Evolutionary conservation across 2,113 vertebrate species (phyloP).

Genomic region (Leptosomus discolor): DNA sequence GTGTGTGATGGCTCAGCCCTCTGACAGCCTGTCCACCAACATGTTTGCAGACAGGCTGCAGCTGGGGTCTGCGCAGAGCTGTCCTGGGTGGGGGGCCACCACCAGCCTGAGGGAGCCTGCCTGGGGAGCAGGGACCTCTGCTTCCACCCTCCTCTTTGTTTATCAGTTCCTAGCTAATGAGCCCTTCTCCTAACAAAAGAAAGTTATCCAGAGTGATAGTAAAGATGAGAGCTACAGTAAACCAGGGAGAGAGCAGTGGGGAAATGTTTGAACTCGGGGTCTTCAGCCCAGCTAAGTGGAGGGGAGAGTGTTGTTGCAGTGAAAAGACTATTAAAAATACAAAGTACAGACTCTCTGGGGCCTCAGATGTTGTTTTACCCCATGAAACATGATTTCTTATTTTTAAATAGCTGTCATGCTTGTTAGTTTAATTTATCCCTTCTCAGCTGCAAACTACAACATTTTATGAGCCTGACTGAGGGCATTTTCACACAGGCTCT

Average conservation of each 20-base stretch:
- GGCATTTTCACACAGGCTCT: conserved; percentile 24
- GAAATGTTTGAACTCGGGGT: conserved; percentile 45
- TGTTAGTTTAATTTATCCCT: conserved; percentile 68
- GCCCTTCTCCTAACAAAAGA: neutral
- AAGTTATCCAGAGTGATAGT: conserved; percentile 26
- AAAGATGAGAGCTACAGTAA: conserved; percentile 48
- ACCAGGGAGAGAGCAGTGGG: neutral
- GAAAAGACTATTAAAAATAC: conserved; percentile 55
- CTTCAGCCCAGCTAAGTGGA: neutral
- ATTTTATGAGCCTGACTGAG: conserved; percentile 55
- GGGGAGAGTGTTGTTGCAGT: conserved; percentile 38
- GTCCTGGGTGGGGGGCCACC: neutral
- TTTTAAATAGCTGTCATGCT: conserved; percentile 67
- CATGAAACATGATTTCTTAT: conserved; percentile 61
- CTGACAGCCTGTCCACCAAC: conserved; percentile 12
- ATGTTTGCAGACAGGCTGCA: conserved; percentile 1
- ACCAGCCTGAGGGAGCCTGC: neutral
- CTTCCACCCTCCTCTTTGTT: conserved; percentile 19
- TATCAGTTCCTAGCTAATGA: conserved; percentile 43
- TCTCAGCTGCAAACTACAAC: conserved; percentile 62
- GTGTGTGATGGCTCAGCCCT: neutral
- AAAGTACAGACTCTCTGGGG: conserved; percentile 62
- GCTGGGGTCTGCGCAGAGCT: neutral
- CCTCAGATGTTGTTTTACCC: conserved; percentile 63
- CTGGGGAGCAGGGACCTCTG: neutral